phyloP scores from a whole-genome alignment of 2,888 invertebrate genomes.

The Drosophila melanosoma region DNA sequence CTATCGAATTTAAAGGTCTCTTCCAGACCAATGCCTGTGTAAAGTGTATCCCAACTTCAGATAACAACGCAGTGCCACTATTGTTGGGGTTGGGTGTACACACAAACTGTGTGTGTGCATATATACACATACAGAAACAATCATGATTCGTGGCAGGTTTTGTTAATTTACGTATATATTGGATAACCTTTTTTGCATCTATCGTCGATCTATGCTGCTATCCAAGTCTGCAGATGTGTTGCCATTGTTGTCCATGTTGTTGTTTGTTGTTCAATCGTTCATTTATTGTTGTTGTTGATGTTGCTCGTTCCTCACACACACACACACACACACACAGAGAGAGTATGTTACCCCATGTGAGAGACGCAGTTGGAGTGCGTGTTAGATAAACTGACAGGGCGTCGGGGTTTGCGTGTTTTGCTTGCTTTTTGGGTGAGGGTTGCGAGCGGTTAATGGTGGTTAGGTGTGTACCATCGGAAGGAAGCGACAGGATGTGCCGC shows the following conservation, averaged over 20 bases:
- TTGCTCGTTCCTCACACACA: conserved; percentile 2
- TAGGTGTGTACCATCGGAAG: conserved; percentile 57
- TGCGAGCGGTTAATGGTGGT: not conserved
- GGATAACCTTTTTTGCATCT: conserved; percentile 44
- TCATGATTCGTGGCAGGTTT: conserved; percentile 79
- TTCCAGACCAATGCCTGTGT: conserved; percentile 12
- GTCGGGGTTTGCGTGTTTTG: conserved; percentile 36
- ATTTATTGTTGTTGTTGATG: not conserved
- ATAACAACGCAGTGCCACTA: conserved; percentile 10
- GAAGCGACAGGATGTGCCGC: conserved; percentile 71
- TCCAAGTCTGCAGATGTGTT: conserved; percentile 9
- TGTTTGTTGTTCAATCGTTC: conserved; percentile 12
- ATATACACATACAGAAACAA: conserved; percentile 1
- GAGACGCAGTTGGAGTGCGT: conserved; percentile 63
- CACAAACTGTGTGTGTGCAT: not conserved
- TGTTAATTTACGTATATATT: conserved; percentile 75
- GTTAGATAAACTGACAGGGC: conserved; percentile 77
- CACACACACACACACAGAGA: not conserved
- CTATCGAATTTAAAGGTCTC: not conserved
- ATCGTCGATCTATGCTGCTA: conserved; percentile 33
- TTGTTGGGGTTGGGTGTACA: not conserved
- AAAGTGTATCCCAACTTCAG: conserved; percentile 23
- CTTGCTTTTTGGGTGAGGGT: not conserved
- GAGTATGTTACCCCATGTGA: conserved; percentile 36
- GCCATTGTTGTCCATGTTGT: conserved; percentile 42